These are phyloP conservation scores for Drosophila lacertosa DNA, from an alignment of 1,140 invertebrate genomes.

Conservation along the genomic window DNA sequence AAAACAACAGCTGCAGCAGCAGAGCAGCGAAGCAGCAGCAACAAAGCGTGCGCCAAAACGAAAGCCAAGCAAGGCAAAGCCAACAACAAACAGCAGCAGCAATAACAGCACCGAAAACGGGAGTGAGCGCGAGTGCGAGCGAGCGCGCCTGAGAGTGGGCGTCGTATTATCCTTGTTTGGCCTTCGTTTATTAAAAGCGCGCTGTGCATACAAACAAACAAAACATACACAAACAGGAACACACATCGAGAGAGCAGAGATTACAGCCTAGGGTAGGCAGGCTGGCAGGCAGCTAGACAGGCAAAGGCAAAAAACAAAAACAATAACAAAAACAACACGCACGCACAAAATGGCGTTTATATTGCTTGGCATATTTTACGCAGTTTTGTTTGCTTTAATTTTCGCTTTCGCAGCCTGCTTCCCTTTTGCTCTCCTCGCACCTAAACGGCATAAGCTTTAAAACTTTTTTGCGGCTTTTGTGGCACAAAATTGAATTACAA, in stretches of 20 bases:
- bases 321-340: constrained; percentile 41
- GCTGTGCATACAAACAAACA: constrained; percentile 46
- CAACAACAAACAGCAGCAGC: constrained; percentile 23
- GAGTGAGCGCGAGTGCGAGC: constrained; percentile 1
- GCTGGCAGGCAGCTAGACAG: constrained; percentile 38
- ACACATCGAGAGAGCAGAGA: constrained; percentile 11
- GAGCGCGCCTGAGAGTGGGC: constrained; percentile 11
- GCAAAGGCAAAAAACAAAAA: constrained; percentile 22
- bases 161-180: constrained; percentile 52
- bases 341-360: constrained; percentile 58
- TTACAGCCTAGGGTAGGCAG: constrained; percentile 30
- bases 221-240: not conserved
- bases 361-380: constrained; percentile 56
- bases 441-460: not conserved
- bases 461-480: constrained; percentile 7
- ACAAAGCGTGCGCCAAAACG: constrained; percentile 27
- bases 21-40: constrained; percentile 7
- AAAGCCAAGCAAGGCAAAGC: constrained; percentile 17
- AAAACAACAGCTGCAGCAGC: constrained; percentile 29
- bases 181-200: constrained; percentile 52
- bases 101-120: constrained; percentile 27
- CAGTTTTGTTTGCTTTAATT: constrained; percentile 59
- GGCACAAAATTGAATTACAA: constrained; percentile 41
- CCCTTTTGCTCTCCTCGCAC: not conserved
- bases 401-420: constrained; percentile 18